Evolutionary conservation across 2,113 vertebrate genomes (phyloP).

Genomic region (Callorhinus ursinus): DNA sequence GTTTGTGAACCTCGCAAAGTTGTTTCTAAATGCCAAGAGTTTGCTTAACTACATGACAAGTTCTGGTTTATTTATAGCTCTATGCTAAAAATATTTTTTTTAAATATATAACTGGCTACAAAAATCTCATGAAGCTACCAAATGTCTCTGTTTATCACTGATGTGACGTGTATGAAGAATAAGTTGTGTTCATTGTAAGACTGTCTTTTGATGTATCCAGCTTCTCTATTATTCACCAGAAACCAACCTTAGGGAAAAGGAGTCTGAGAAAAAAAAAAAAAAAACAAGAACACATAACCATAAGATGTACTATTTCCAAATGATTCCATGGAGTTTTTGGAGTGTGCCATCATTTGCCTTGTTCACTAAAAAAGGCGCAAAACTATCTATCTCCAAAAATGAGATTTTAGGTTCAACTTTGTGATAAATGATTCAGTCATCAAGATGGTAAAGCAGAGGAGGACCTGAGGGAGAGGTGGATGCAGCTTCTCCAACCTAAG

Average conservation of each 20-base stretch:
- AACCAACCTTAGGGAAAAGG: not conserved
- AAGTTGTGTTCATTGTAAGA: not conserved
- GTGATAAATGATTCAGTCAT: not conserved
- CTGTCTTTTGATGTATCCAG: not conserved
- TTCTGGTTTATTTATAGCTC: not conserved
- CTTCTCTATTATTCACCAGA: not conserved
- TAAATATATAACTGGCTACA: not conserved
- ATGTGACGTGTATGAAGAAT: not conserved
- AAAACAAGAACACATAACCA: not conserved
- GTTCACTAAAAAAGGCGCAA: not conserved
- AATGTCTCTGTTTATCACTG: not conserved
- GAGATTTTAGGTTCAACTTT: not conserved
- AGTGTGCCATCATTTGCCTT: not conserved
- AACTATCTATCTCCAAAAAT: not conserved
- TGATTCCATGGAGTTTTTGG: not conserved
- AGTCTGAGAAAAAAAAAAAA: not conserved
- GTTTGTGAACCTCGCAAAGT: conserved; percentile 6
- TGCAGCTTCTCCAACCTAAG: not conserved
- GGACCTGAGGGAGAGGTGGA: not conserved
- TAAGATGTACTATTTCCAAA: not conserved
- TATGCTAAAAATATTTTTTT: conserved; percentile 1
- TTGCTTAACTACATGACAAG: not conserved
- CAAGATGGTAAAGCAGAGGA: not conserved
- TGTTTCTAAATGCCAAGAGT: not conserved
- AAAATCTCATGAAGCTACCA: not conserved